Evolutionary conservation across 2,113 vertebrate species (phyloP), one percentile per base, ranked within the genome.

Genomic region (Mola mola): DNA sequence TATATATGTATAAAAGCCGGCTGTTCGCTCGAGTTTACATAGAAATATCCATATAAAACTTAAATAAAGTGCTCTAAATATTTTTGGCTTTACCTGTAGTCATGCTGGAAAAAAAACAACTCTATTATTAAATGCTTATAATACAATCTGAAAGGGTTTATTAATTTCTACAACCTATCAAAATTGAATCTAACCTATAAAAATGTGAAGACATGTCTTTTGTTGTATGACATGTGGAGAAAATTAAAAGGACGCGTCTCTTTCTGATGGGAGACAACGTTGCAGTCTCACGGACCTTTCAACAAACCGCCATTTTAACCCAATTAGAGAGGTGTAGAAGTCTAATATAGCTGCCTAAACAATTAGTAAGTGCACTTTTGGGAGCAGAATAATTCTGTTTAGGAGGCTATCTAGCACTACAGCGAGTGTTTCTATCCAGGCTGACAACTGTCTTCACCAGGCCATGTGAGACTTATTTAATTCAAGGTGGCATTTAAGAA

Each of bases 351-450:
- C 74, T 48, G 66, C 59, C 57, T 66, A 63, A 86, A 84, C 73
- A 81, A 83, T 88, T 79, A 83, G 63, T 51, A 59, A 81, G 67
- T 46, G 79, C 36, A 48, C 53, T 41, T 64, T 70, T 6, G 29
- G 57, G 58, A 75, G 76, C 60, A 50, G 72, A 75, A 79, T 85
- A 88, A 88, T 89, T 85, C 59, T 75, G 22, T 88, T 84, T 78
- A 29, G 40, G 48, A 71, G 41, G 75, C 50, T 42, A 49, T 19
- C 57, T 51, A 68, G 72, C 56, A 43, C 46, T 37, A 20, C 20
- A 64, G 70, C 68, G 53, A 46, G 31, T 9, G 28, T 76, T 78
- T 51, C 70, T 55, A 19, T 61, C 33, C 24, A 46, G 43, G 16
- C 70, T 49, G 66, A 81, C 47, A 75, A 59, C 57, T 74, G 70